Evolutionary conservation across 2,888 invertebrate species (phyloP).

Genomic region (Mystacides longicornis): DNA sequence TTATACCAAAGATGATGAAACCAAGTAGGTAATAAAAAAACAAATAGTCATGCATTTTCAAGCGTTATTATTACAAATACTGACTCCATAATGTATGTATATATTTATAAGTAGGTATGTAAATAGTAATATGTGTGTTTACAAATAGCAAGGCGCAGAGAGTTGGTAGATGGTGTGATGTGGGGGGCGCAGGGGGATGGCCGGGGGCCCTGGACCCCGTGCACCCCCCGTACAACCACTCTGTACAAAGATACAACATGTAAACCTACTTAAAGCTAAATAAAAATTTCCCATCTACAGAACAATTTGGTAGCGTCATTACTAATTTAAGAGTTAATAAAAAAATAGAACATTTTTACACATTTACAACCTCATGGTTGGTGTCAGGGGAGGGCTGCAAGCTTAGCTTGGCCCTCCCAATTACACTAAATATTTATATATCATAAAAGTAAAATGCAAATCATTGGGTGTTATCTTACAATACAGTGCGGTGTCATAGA

Average conservation of each 20-base stretch:
- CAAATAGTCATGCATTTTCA: conserved; percentile 81
- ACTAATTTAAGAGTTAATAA: conserved; percentile 19
- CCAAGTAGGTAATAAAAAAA: conserved; percentile 52
- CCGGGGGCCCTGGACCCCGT: neutral
- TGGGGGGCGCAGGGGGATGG: conserved; percentile 16
- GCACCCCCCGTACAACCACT: conserved; percentile 24
- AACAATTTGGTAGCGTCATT: conserved; percentile 26
- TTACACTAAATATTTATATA: no score
- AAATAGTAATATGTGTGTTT: conserved; percentile 35
- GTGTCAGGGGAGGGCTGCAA: conserved; percentile 12
- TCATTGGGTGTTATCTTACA: neutral
- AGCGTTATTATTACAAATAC: conserved; percentile 82
- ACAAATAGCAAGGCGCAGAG: conserved; percentile 38
- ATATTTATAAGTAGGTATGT: conserved; percentile 26
- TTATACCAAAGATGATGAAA: conserved; percentile 27
- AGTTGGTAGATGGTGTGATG: conserved; percentile 27
- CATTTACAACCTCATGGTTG: conserved; percentile 23
- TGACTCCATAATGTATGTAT: conserved; percentile 48
- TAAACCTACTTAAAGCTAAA: conserved; percentile 33
- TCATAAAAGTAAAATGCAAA: neutral
- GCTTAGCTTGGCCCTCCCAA: conserved; percentile 10
- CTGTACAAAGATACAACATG: conserved; percentile 37
- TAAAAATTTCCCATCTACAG: conserved; percentile 26
- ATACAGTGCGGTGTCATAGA: no score
- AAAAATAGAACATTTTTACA: conserved; percentile 25